Evolutionary conservation across 1,140 invertebrate species (phyloP).

Genomic region (Hylaeus anthracinus): DNA sequence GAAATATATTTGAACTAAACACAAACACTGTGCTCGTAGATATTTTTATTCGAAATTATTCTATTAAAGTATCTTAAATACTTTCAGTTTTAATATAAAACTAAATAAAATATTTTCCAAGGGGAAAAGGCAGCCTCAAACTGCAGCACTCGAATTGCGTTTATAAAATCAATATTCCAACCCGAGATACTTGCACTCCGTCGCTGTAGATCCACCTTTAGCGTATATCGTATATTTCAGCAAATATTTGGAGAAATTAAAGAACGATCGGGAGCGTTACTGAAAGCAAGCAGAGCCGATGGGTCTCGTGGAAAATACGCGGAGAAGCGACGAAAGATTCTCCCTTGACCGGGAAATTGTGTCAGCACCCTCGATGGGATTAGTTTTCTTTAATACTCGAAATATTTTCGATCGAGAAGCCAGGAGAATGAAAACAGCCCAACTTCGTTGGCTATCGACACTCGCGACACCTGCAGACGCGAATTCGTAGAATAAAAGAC

Average conservation of each 20-base stretch:
- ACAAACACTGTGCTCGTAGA: no score
- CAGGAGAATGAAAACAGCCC: conserved; percentile 7
- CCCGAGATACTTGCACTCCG: not conserved
- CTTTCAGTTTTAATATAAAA: no score
- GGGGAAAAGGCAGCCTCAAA: no score
- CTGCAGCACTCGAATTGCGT: no score
- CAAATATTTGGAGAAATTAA: not conserved
- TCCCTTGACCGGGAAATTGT: not conserved
- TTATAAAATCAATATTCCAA: not conserved
- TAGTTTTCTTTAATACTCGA: conserved; percentile 15
- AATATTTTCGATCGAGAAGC: conserved; percentile 14
- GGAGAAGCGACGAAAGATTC: not conserved
- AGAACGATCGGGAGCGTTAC: not conserved
- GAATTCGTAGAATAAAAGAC: not conserved
- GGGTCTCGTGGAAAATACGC: not conserved
- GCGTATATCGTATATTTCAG: not conserved
- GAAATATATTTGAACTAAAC: no score
- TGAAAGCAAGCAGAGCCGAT: not conserved
- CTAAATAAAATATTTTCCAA: no score
- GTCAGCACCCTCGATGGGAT: not conserved
- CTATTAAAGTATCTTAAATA: no score
- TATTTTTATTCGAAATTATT: no score
- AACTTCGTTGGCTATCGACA: conserved; percentile 2
- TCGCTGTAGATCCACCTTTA: not conserved
- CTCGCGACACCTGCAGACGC: conserved; percentile 6